Percentiles rank a stretch among this genome's conserved stretches.
Conservation (phyloP, 2,888 invertebrate species). For the Atherix ibis region DNA sequence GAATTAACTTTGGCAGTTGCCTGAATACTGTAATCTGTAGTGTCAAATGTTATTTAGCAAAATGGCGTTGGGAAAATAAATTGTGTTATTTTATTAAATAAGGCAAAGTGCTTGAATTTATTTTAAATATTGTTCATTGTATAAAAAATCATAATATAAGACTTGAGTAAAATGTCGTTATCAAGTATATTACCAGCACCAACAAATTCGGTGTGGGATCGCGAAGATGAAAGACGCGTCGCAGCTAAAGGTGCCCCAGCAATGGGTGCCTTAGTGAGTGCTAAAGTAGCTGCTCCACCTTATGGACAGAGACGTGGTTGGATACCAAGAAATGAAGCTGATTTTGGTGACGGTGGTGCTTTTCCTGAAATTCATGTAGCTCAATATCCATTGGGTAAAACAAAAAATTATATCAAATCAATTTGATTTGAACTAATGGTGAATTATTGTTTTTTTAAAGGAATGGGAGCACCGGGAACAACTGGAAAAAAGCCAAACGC, state of each 20-base stretch:
- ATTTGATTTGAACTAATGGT: neutral
- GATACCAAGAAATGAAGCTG: constrained; percentile 69
- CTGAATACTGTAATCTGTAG: no score
- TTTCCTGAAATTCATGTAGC: constrained; percentile 96
- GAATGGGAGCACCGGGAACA: constrained; percentile 71
- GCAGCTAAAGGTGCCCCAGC: constrained; percentile 25
- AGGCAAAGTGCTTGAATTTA: no score
- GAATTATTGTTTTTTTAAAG: constrained; percentile 20
- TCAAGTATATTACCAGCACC: constrained; percentile 74
- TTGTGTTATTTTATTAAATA: no score
- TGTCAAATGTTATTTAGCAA: no score
- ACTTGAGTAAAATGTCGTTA: constrained; percentile 26
- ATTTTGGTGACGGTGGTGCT: constrained; percentile 86
- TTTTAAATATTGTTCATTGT: no score
- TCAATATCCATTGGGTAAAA: constrained; percentile 88
- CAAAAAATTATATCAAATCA: neutral
- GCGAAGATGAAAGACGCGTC: constrained; percentile 61
- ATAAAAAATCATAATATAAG: no score
- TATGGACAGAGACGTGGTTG: constrained; percentile 80
- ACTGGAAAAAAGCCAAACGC: constrained; percentile 67
- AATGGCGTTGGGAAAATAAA: no score
- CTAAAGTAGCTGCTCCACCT: constrained; percentile 60
- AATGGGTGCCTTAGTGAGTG: constrained; percentile 52
- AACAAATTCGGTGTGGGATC: constrained; percentile 72
- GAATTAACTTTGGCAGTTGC: no score